phyloP scores from a whole-genome alignment of 1,140 invertebrate genomes.

The Holcopasites calliopsidis region DNA sequence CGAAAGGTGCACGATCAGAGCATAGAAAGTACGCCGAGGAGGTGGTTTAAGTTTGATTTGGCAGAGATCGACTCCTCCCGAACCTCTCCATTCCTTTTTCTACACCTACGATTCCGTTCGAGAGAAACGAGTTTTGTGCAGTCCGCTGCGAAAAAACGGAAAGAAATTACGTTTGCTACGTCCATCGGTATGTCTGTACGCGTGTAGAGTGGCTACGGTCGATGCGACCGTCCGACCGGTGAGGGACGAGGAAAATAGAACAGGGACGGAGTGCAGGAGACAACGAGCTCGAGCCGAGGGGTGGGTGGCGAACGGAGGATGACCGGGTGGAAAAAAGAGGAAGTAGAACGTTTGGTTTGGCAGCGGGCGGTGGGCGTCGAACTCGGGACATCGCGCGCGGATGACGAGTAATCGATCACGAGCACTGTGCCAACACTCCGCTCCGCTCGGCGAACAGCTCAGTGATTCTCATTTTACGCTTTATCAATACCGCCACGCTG shows the following conservation, averaged over 20 bases:
- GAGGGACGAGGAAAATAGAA: conserved; percentile 17
- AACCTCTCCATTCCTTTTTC: neutral
- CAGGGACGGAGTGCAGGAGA: conserved; percentile 35
- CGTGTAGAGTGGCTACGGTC: conserved; percentile 46
- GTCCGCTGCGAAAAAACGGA: neutral
- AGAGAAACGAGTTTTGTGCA: neutral
- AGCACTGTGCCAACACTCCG: conserved; percentile 74
- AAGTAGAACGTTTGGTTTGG: conserved; percentile 70
- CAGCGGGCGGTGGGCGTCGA: conserved; percentile 65
- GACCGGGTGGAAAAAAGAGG: conserved; percentile 45
- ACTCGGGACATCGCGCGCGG: conserved; percentile 69
- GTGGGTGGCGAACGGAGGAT: conserved; percentile 2
- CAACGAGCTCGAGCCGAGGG: conserved; percentile 36
- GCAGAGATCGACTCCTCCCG: conserved; percentile 24
- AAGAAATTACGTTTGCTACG: conserved; percentile 9
- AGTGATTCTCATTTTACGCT: conserved; percentile 64
- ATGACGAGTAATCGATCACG: conserved; percentile 79
- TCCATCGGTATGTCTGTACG: conserved; percentile 14
- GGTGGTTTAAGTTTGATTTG: conserved; percentile 39
- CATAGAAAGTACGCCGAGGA: neutral
- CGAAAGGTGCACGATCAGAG: neutral
- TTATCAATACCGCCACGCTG: conserved; percentile 6
- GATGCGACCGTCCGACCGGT: conserved; percentile 34
- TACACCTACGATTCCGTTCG: neutral
- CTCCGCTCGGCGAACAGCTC: conserved; percentile 60